These are phyloP conservation scores for Drepanosiphum platanoidis DNA, from an alignment of 2,888 invertebrate genomes.

Conservation along the genomic window DNA sequence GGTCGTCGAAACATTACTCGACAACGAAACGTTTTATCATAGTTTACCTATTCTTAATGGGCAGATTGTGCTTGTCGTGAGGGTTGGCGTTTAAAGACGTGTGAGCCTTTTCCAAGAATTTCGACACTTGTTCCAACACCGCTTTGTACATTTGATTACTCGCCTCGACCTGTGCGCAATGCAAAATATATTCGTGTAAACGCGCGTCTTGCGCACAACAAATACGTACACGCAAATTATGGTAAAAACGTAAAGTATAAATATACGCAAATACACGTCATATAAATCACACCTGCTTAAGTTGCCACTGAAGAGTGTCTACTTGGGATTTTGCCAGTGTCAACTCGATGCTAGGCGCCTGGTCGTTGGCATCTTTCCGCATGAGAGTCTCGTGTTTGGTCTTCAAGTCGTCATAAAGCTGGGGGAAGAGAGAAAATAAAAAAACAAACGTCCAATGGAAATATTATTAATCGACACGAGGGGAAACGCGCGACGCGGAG, in stretches of 20 bases:
- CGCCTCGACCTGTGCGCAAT: conserved; percentile 70
- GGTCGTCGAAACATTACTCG: too few species aligned
- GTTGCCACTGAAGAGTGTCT: conserved; percentile 78
- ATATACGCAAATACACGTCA: neutral
- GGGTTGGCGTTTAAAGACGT: conserved; percentile 71
- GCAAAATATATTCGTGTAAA: conserved; percentile 10
- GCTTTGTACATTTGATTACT: conserved; percentile 80
- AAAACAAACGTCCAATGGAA: conserved; percentile 17
- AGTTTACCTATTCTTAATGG: conserved; percentile 60
- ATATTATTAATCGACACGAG: conserved; percentile 21
- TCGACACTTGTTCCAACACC: conserved; percentile 77
- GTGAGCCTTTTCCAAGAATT: conserved; percentile 76
- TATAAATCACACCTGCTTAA: conserved; percentile 74
- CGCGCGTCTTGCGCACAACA: neutral
- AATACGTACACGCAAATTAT: neutral
- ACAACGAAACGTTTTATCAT: too few species aligned
- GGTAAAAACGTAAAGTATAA: conserved; percentile 6
- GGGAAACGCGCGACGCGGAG: too few species aligned
- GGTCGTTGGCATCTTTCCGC: conserved; percentile 54
- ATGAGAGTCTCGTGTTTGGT: conserved; percentile 52
- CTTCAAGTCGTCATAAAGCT: conserved; percentile 54
- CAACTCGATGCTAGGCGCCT: conserved; percentile 70
- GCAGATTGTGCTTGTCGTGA: conserved; percentile 61
- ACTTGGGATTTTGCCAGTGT: conserved; percentile 73
- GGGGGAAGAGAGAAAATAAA: neutral